These are phyloP conservation scores for Sus cebifrons DNA, from an alignment of 2,797 vertebrate species.

Conservation along the genomic window DNA sequence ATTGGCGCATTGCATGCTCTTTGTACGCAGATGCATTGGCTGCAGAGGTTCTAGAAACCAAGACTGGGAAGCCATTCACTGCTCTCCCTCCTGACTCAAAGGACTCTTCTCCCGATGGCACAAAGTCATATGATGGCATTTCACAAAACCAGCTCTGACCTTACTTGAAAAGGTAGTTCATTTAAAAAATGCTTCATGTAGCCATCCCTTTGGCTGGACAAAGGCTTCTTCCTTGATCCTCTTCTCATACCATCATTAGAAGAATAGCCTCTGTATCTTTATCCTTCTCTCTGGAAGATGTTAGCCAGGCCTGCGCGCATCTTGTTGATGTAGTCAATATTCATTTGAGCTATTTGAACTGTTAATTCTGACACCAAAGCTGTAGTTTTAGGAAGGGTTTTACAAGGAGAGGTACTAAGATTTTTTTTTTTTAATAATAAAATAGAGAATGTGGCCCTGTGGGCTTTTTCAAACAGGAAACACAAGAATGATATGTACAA, in stretches of 20 bases:
- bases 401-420: constrained; percentile 3
- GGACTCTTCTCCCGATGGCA: background rate
- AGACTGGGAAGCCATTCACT: background rate
- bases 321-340: background rate
- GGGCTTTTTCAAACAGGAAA: constrained; percentile 45
- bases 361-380: constrained; percentile 61
- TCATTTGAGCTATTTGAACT: background rate
- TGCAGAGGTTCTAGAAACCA: background rate
- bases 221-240: background rate
- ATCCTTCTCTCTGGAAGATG: background rate
- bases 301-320: background rate
- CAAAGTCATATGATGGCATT: background rate
- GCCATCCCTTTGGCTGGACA: background rate
- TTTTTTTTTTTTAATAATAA: constrained; percentile 55
- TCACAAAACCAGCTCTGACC: constrained; percentile 24
- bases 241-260: background rate
- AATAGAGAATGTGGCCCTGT: background rate
- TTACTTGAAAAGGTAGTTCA: background rate
- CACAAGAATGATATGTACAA: constrained; percentile 20
- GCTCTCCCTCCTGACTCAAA: background rate
- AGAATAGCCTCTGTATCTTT: background rate
- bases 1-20: background rate
- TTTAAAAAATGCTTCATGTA: background rate
- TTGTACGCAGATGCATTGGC: background rate
- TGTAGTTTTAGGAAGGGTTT: constrained; percentile 16